A percentile compares a stretch with the other conserved stretches of the same genome.
Conservation (phyloP, 2,888 invertebrate species). For the Troides helena region DNA sequence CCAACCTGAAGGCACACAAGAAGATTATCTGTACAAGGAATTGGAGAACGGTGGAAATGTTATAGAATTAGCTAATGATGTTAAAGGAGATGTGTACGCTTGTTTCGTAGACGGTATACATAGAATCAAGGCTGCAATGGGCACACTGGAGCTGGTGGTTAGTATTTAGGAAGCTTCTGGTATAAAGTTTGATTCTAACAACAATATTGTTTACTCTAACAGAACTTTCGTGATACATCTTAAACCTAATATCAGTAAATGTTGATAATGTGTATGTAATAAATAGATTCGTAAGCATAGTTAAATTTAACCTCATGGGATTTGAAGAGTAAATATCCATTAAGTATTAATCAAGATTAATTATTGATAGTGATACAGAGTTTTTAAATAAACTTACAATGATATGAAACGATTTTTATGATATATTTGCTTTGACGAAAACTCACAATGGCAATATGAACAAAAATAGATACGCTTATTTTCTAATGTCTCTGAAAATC, state of each 20-base stretch:
- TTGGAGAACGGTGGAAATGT: constrained; percentile 35
- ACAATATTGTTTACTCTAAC: constrained; percentile 62
- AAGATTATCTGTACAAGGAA: constrained; percentile 44
- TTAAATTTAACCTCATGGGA: too few relatives aligned
- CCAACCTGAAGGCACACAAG: constrained; percentile 54
- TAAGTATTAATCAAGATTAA: too few relatives aligned
- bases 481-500: too few relatives aligned
- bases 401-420: too few relatives aligned
- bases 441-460: too few relatives aligned
- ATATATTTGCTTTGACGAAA: too few relatives aligned
- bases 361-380: too few relatives aligned
- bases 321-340: too few relatives aligned
- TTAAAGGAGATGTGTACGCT: constrained; percentile 49
- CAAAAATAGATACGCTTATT: too few relatives aligned
- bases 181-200: constrained; percentile 59
- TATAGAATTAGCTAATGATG: constrained; percentile 54
- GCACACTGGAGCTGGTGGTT: constrained; percentile 44
- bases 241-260: constrained; percentile 26
- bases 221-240: constrained; percentile 42
- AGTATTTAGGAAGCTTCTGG: constrained; percentile 58
- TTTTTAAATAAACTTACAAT: too few relatives aligned
- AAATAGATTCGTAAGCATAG: too few relatives aligned
- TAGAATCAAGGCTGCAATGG: constrained; percentile 42
- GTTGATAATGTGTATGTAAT: constrained; percentile 7
- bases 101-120: constrained; percentile 58